Base-by-base conservation (phyloP, 2,113 vertebrate genomes). In the Python bivittatus region DNA sequence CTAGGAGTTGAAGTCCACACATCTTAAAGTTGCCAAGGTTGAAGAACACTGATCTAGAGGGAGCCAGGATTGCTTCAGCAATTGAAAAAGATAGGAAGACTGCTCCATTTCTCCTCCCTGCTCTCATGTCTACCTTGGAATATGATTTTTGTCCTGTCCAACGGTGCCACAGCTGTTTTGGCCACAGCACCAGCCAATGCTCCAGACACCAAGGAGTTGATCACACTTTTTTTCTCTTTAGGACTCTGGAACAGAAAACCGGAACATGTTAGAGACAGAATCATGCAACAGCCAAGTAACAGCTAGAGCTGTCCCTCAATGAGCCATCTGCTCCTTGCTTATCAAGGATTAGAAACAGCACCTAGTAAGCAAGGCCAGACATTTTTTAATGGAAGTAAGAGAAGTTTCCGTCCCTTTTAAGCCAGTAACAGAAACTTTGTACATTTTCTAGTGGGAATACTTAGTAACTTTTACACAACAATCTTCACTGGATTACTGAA, bases 141-240 rank as follows among this genome's bases (percentile, higher is more conserved):
- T 96, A 99, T 99, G 97, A 99, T 99, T 98, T 99, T 99, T 92
- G 99, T 99, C 96, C 99, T 97, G 94, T 99, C 99, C 97, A 99
- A 95, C 0, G 99, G 99, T 57, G 99, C 99, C 27, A 99, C 99
- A 0, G 98, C 97, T 0, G 99, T 99, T 97, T 99, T 99, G 94
- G 99, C 99, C 79, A 99, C 98, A 20, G 99, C 99, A 1, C 99
- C 99, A 0, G 99, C 99, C 92, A 99, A 93, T 1, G 99, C 99
- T 11, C 99, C 99, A 0, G 99, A 98, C 93, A 99, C 94, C 91
- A 99, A 97, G 0, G 99, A 98, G 96, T 98, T 98, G 94, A 99
- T 88, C 6, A 99, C 96, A 0, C 98, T 97, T 56, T 95, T 98
- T 2, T 97, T 97, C 90, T 98, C 98, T 48, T 97, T 98, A 29